A percentile compares a stretch with the other conserved stretches of the same genome.
Evolutionary conservation across 2,113 vertebrate genomes (phyloP).

Genomic region (Microcebus lehilahytsara): DNA sequence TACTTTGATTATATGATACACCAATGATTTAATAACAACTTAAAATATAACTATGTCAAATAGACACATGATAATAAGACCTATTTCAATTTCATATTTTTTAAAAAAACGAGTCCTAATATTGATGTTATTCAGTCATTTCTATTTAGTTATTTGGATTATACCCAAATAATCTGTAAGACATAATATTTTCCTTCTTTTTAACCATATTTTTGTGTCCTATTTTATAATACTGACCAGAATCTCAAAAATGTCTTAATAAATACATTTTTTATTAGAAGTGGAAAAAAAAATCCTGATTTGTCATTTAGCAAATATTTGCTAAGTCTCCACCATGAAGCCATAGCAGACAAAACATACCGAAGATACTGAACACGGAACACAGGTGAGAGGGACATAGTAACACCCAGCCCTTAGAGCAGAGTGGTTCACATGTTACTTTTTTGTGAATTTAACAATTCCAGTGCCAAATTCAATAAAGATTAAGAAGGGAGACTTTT

Average conservation of each 20-base stretch:
- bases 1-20: constrained; percentile 8
- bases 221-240: background rate
- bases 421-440: background rate
- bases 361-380: background rate
- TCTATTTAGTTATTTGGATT: constrained; percentile 6
- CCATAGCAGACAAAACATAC: background rate
- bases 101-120: background rate
- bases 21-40: constrained; percentile 33
- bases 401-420: background rate
- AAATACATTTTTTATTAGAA: background rate
- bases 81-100: background rate
- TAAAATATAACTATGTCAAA: background rate
- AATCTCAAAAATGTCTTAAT: background rate
- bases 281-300: background rate
- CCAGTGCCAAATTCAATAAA: background rate
- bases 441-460: background rate
- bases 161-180: background rate
- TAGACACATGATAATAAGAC: background rate
- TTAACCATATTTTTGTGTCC: background rate
- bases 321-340: too few relatives aligned
- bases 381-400: too few relatives aligned
- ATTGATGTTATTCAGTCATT: background rate
- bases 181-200: background rate
- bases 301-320: background rate
- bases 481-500: background rate